Evolutionary conservation across 2,888 invertebrate species (phyloP).

Genomic region (Aphidoletes aphidimyza): DNA sequence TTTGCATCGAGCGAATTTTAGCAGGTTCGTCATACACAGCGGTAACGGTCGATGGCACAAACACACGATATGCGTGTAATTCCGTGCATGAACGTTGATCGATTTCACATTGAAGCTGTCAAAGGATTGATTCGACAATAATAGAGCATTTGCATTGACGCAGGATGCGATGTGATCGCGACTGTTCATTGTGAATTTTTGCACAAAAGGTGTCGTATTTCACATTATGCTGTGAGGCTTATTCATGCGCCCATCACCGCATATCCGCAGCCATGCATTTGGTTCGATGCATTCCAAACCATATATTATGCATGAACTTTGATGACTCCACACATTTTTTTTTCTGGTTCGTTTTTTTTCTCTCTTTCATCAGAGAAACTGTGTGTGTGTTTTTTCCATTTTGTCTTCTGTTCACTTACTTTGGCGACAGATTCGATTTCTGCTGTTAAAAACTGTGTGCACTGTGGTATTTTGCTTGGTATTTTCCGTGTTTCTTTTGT

Average conservation of each 20-base stretch:
- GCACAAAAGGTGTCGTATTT: conserved; percentile 53
- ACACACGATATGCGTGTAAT: conserved; percentile 23
- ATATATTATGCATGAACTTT: conserved; percentile 50
- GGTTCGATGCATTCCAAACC: neutral
- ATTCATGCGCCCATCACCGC: conserved; percentile 40
- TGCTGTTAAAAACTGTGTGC: neutral
- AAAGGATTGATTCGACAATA: conserved; percentile 47
- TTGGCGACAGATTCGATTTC: conserved; percentile 7
- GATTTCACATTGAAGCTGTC: conserved; percentile 25
- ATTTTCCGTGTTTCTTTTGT: neutral
- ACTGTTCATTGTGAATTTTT: conserved; percentile 50
- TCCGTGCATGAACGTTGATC: conserved; percentile 10
- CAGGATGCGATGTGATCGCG: conserved; percentile 48
- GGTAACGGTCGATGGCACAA: too few relatives aligned
- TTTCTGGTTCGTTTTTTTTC: neutral
- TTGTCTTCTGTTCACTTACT: neutral
- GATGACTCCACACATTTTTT: conserved; percentile 18
- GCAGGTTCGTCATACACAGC: conserved; percentile 36
- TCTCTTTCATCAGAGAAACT: too few relatives aligned
- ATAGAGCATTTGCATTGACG: neutral
- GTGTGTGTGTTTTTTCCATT: neutral
- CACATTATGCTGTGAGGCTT: neutral
- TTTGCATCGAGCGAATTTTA: neutral
- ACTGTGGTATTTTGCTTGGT: neutral
- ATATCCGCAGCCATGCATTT: conserved; percentile 27